These are phyloP conservation scores for Hephaestus fuliginosus DNA, from an alignment of 2,797 vertebrate genomes.

Conservation along the genomic window DNA sequence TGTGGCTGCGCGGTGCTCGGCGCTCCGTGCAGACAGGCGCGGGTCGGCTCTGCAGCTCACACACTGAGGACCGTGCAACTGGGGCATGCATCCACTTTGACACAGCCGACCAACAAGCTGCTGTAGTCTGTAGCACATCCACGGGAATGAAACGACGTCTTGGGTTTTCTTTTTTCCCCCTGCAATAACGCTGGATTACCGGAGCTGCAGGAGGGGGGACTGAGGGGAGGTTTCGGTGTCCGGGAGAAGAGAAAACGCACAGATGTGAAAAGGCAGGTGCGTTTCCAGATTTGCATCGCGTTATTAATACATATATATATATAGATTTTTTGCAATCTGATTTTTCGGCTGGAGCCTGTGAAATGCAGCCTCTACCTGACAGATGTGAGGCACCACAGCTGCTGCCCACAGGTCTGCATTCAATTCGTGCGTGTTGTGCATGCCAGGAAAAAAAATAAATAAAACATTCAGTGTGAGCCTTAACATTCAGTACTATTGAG, in stretches of 20 bases:
- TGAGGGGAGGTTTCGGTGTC: neutral
- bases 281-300: constrained; percentile 40
- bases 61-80: constrained; percentile 52
- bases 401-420: constrained; percentile 80
- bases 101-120: constrained; percentile 75
- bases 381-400: constrained; percentile 69
- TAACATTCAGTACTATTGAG: neutral
- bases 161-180: constrained; percentile 6
- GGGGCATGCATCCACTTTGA: constrained; percentile 63
- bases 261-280: constrained; percentile 39
- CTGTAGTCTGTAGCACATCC: constrained; percentile 48
- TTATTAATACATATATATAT: neutral
- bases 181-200: constrained; percentile 33
- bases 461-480: neutral
- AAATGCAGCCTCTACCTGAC: constrained; percentile 73
- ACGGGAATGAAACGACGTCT: constrained; percentile 62
- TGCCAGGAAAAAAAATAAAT: neutral
- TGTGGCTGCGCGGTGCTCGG: constrained; percentile 21
- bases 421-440: constrained; percentile 20
- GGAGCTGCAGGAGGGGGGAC: constrained; percentile 36
- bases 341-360: constrained; percentile 52
- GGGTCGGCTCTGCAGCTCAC: constrained; percentile 35
- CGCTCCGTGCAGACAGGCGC: constrained; percentile 16
- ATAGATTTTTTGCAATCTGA: constrained; percentile 18
- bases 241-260: neutral